Evolutionary conservation across 2,888 invertebrate species (phyloP), one percentile per base, ranked within the genome.

Genomic region (Acleris cristana): DNA sequence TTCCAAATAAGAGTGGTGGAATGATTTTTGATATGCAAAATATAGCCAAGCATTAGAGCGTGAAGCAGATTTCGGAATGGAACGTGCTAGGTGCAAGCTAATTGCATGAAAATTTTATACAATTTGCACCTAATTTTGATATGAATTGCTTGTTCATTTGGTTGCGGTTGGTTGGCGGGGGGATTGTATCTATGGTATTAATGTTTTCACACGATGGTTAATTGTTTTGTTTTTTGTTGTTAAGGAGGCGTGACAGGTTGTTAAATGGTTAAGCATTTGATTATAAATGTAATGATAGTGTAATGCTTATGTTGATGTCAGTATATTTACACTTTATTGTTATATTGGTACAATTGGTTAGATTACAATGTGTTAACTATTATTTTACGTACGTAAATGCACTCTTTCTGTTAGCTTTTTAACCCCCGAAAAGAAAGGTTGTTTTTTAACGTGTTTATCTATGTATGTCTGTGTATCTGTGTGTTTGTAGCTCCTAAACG

Each of bases 101-200:
- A 67, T 67, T 67, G 63, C 62, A 63, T 63, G 67, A 67, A 67
- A 63, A 72, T 67, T 69, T 69, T 66, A 72, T 77, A 79, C 79
- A 79, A 77, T 88, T 88, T 76, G 77, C 82, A 81, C 80, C 73
- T 83, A 83, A 81, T 87, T 82, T 77, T 68, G 61, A 66, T 58
- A 70, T 70, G 63, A 67, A 54, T 52, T 58, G 64, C 57, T 65
- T 70, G 73, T 72, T 70, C 71, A 74, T 73, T 70, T 73, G 64
- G 74, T 68, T 65, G 68, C 65, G 76, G 76, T 76, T 71, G 71
- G 74, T 57, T 67, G 34, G 34, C 53, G 21, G 48, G 53, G 66
- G 63, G 63, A 52, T 62, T 58, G 48, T 58, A 56, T 58, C 53
- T 65, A 56, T 65, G 12, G 34, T 34, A 40, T 58, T 67, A 60